Evolutionary conservation across 2,113 vertebrate genomes (phyloP).

Genomic region (Sylvilagus bachmani): DNA sequence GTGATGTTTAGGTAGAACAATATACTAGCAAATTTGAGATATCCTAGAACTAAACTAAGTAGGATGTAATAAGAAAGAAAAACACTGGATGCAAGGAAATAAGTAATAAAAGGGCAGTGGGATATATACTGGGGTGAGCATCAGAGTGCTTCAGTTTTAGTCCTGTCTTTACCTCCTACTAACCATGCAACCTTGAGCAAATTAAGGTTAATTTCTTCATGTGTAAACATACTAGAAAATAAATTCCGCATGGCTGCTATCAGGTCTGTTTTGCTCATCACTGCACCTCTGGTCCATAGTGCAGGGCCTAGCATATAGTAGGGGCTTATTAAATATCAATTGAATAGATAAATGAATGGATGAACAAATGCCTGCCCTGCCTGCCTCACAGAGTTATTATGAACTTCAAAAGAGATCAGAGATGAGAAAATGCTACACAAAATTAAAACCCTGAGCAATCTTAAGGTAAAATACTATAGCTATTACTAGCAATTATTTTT

Average conservation of each 20-base stretch:
- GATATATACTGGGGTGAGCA: neutral
- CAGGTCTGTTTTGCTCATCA: neutral
- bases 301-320: neutral
- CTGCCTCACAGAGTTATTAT: constrained; percentile 32
- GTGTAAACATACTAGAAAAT: neutral
- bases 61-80: neutral
- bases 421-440: constrained; percentile 33
- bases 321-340: constrained; percentile 18
- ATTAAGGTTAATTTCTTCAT: neutral
- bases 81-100: neutral
- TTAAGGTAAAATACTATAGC: constrained; percentile 32
- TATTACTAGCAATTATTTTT: constrained; percentile 26
- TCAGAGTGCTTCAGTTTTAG: neutral
- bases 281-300: neutral
- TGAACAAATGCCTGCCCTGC: neutral
- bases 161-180: neutral
- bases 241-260: neutral
- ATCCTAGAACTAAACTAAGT: neutral
- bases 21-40: constrained; percentile 39
- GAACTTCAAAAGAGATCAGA: constrained; percentile 30
- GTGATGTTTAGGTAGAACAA: neutral
- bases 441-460: constrained; percentile 54
- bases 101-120: constrained; percentile 3
- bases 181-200: neutral
- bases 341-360: constrained; percentile 19